A percentile compares a stretch with the other conserved stretches of the same genome.
phyloP scores from a whole-genome alignment of 2,797 vertebrate species.

The Cryptoblepharus egeriae region DNA sequence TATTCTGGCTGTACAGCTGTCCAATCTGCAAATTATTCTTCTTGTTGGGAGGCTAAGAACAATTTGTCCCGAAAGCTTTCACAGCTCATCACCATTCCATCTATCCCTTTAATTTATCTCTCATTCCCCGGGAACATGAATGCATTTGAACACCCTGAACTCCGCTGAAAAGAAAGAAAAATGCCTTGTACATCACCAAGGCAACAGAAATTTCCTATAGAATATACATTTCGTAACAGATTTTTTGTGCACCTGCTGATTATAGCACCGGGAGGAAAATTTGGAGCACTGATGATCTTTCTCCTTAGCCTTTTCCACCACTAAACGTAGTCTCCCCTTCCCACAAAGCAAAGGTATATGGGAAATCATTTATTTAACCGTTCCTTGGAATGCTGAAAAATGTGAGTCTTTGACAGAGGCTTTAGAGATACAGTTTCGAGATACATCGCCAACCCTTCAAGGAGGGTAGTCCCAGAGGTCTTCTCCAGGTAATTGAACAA shows the following conservation, averaged over 20 bases:
- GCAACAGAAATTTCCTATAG: slow-evolving; percentile 55
- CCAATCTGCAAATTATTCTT: slow-evolving; percentile 6
- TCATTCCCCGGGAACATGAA: neutral
- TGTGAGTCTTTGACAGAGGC: neutral
- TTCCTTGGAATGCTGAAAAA: neutral
- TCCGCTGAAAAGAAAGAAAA: slow-evolving; percentile 43
- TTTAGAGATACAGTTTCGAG: neutral
- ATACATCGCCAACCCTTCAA: too few species aligned
- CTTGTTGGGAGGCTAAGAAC: slow-evolving; percentile 25
- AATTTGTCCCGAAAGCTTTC: neutral
- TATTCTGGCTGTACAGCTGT: neutral
- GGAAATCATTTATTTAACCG: neutral
- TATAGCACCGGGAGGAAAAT: neutral
- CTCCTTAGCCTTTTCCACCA: neutral
- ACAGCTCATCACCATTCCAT: slow-evolving; percentile 18
- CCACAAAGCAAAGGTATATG: neutral
- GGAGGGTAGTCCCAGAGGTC: too few species aligned
- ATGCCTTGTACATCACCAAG: slow-evolving; percentile 58
- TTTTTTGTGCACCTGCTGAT: neutral
- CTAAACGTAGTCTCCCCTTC: neutral
- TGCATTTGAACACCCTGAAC: neutral
- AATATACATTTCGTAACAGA: neutral
- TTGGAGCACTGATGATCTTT: neutral
- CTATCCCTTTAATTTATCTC: slow-evolving; percentile 18
- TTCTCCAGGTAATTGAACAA: too few species aligned